Percentiles rank a stretch among this genome's conserved stretches.
phyloP scores from a whole-genome alignment of 1,140 invertebrate species.

The Drosophila arawakana region DNA sequence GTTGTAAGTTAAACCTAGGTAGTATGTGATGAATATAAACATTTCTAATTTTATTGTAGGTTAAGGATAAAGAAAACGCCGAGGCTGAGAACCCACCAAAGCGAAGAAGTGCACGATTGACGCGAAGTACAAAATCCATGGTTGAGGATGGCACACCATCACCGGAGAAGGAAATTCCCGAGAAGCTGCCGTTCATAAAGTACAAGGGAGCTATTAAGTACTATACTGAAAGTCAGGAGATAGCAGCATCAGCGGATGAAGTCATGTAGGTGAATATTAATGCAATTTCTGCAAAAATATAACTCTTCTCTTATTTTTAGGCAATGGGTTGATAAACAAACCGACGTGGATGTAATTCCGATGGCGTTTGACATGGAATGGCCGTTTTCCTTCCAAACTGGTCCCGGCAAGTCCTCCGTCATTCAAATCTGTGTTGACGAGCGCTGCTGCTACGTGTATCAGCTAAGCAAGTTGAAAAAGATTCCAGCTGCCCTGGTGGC shows the following conservation, averaged over 20 bases:
- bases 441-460: slow-evolving; percentile 86
- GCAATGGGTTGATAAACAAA: slow-evolving; percentile 84
- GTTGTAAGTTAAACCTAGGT: slow-evolving; percentile 32
- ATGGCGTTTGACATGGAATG: slow-evolving; percentile 88
- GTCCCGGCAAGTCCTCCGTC: slow-evolving; percentile 87
- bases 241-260: slow-evolving; percentile 85
- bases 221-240: slow-evolving; percentile 85
- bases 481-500: slow-evolving; percentile 86
- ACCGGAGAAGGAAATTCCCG: slow-evolving; percentile 54
- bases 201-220: slow-evolving; percentile 86
- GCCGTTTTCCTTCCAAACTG: slow-evolving; percentile 87
- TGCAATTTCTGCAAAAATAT: not conserved
- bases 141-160: slow-evolving; percentile 60
- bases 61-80: slow-evolving; percentile 34
- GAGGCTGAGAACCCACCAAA: slow-evolving; percentile 75
- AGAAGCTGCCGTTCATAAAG: slow-evolving; percentile 82
- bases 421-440: slow-evolving; percentile 87
- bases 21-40: not conserved
- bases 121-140: slow-evolving; percentile 73
- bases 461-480: slow-evolving; percentile 86
- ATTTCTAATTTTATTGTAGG: slow-evolving; percentile 21
- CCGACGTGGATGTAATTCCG: slow-evolving; percentile 78
- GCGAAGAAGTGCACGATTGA: slow-evolving; percentile 65
- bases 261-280: slow-evolving; percentile 85
- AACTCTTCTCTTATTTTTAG: slow-evolving; percentile 58